These are phyloP conservation scores for Neomicropteryx cornuta DNA, from an alignment of 1,140 invertebrate species.

Conservation along the genomic window DNA sequence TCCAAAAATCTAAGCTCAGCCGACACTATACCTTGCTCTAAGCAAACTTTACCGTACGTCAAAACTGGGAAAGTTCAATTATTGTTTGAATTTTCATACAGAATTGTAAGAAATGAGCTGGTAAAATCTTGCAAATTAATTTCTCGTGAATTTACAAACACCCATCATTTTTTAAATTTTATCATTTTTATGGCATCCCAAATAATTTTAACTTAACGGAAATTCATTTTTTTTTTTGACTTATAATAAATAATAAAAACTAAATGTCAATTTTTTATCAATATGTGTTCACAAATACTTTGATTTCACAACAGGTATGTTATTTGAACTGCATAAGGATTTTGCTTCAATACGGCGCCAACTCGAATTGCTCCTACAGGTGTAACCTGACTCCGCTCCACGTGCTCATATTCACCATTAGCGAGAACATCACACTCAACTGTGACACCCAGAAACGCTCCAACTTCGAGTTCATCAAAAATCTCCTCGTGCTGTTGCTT, in stretches of 20 bases:
- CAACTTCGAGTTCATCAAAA: constrained; percentile 54
- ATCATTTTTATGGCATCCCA: no score
- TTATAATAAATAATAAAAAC: constrained; percentile 3
- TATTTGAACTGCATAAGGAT: constrained; percentile 63
- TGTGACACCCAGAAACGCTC: constrained; percentile 48
- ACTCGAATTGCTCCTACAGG: constrained; percentile 60
- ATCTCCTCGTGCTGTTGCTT: constrained; percentile 53
- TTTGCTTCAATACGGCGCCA: constrained; percentile 55
- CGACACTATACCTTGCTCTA: no score
- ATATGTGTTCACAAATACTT: neutral
- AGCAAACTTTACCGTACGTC: no score
- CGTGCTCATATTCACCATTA: constrained; percentile 60
- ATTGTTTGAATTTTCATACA: no score
- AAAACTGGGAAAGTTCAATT: no score
- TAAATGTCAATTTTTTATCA: constrained; percentile 2
- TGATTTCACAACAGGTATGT: constrained; percentile 43
- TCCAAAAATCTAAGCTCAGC: no score
- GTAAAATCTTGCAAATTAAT: no score
- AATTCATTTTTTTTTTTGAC: no score
- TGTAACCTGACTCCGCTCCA: constrained; percentile 60
- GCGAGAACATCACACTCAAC: constrained; percentile 60
- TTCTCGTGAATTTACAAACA: no score
- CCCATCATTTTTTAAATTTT: no score
- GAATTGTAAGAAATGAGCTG: no score
- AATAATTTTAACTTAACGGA: no score